These are phyloP conservation scores for Coboldia fuscipes DNA, from an alignment of 1,140 invertebrate genomes.

Conservation along the genomic window DNA sequence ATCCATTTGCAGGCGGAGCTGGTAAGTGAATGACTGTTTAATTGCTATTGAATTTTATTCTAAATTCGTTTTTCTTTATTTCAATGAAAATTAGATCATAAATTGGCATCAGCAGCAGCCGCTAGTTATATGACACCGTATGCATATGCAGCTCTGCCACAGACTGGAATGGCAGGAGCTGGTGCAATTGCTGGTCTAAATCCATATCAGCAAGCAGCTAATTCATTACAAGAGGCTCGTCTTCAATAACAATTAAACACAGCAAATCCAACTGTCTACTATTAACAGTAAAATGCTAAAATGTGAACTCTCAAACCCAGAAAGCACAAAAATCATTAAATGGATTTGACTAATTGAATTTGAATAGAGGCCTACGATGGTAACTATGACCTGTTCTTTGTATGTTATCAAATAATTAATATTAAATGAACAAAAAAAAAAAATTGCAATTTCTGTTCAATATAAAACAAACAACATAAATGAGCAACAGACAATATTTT, in stretches of 20 bases:
- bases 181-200: conserved; percentile 35
- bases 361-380: no score
- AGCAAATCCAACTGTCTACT: no score
- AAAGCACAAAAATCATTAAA: no score
- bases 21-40: conserved; percentile 23
- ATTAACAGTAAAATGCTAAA: no score
- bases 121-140: conserved; percentile 51
- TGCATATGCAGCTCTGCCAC: conserved; percentile 36
- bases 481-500: no score
- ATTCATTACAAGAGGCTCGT: conserved; percentile 28
- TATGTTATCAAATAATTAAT: no score
- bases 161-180: conserved; percentile 22
- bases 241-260: conserved; percentile 23
- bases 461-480: no score
- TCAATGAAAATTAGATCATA: conserved; percentile 8
- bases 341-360: no score
- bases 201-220: conserved; percentile 31
- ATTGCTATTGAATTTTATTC: conserved; percentile 1
- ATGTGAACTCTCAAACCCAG: no score
- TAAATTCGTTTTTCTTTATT: not conserved
- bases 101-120: conserved; percentile 21
- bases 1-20: conserved; percentile 38
- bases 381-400: no score
- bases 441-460: no score
- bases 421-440: no score